These are phyloP conservation scores for Schizaphis graminum DNA, from an alignment of 2,888 invertebrate genomes.

Conservation along the genomic window DNA sequence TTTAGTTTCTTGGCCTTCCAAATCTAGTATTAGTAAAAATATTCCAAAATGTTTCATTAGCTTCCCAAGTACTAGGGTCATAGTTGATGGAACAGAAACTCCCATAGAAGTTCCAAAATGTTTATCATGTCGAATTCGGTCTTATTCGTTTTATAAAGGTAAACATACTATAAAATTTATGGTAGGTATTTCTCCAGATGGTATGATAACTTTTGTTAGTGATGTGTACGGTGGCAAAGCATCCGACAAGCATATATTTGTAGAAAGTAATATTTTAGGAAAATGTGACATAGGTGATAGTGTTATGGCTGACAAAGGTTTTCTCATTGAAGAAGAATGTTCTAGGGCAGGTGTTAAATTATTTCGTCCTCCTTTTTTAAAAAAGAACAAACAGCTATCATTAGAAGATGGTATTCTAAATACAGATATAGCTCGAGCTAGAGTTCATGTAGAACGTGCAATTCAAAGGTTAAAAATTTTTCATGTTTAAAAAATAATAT, in stretches of 20 bases:
- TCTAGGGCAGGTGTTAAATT: slow-evolving; percentile 25
- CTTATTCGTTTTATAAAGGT: slow-evolving; percentile 53
- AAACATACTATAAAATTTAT: slow-evolving; percentile 57
- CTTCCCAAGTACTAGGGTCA: slow-evolving; percentile 47
- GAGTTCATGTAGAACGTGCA: slow-evolving; percentile 55
- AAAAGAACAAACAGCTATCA: slow-evolving; percentile 45
- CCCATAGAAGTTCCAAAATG: slow-evolving; percentile 42
- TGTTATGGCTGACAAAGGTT: slow-evolving; percentile 45
- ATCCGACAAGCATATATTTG: slow-evolving; percentile 51
- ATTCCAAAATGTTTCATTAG: slow-evolving; percentile 27
- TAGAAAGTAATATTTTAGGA: slow-evolving; percentile 14
- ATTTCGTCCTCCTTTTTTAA: slow-evolving; percentile 27
- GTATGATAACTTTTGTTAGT: slow-evolving; percentile 59
- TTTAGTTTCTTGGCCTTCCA: slow-evolving; percentile 4
- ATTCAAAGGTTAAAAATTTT: slow-evolving; percentile 52
- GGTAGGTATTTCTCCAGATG: slow-evolving; percentile 54
- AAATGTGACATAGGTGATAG: slow-evolving; percentile 44
- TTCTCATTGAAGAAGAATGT: slow-evolving; percentile 44
- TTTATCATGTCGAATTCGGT: slow-evolving; percentile 12
- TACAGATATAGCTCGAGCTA: slow-evolving; percentile 37
- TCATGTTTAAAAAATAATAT: slow-evolving; percentile 30
- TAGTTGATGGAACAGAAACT: slow-evolving; percentile 55
- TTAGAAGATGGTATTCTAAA: not conserved
- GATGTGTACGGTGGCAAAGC: slow-evolving; percentile 40
- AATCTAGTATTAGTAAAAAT: slow-evolving; percentile 32